Evolutionary conservation across 2,888 invertebrate species (phyloP).

Genomic region (Mechanitis mazaeus): DNA sequence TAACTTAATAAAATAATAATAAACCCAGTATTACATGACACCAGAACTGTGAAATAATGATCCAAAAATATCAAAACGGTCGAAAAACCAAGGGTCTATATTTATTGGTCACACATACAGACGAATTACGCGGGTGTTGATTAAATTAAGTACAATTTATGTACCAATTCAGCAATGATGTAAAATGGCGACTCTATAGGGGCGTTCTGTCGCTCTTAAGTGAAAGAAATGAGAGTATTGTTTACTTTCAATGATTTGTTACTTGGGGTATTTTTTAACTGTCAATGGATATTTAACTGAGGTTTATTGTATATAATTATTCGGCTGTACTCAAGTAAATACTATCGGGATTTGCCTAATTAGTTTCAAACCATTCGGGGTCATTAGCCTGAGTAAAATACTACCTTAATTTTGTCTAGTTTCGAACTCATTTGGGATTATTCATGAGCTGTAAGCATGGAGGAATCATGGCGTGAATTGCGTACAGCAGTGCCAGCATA

Average conservation of each 20-base stretch:
- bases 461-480: too few species aligned
- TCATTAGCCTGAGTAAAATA: too few species aligned
- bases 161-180: constrained; percentile 72
- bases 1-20: background rate
- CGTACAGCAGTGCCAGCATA: too few species aligned
- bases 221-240: constrained; percentile 44
- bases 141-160: constrained; percentile 74
- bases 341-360: too few species aligned
- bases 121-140: constrained; percentile 65
- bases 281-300: background rate
- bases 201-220: constrained; percentile 49
- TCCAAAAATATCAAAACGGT: constrained; percentile 26
- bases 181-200: constrained; percentile 64
- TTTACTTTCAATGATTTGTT: constrained; percentile 25
- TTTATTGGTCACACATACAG: constrained; percentile 41
- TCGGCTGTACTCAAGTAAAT: too few species aligned
- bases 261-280: constrained; percentile 11
- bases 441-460: too few species aligned
- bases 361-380: too few species aligned
- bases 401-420: too few species aligned
- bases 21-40: constrained; percentile 27
- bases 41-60: constrained; percentile 32
- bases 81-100: constrained; percentile 39
- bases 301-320: too few species aligned
- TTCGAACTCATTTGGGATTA: too few species aligned